Percentiles rank a stretch among this genome's conserved stretches.
Evolutionary conservation across 1,140 invertebrate species (phyloP).

Genomic region (Teleopsis dalmanni): DNA sequence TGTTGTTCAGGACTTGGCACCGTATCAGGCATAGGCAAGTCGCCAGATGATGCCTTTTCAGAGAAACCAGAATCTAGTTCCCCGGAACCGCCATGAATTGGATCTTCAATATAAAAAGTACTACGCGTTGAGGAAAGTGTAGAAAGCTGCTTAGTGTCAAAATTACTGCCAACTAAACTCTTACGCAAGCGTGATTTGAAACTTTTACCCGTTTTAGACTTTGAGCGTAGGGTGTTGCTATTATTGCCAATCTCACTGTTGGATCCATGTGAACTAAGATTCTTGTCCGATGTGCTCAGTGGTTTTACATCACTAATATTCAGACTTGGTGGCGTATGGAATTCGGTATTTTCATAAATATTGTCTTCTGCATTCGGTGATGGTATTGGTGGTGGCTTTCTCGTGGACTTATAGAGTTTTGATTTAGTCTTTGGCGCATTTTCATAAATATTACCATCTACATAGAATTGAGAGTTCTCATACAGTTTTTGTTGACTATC

Average conservation of each 20-base stretch:
- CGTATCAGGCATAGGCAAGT: conserved; percentile 6
- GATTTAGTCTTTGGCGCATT: conserved; percentile 8
- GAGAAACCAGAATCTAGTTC: conserved; percentile 52
- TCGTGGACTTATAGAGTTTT: conserved; percentile 4
- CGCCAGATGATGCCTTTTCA: conserved; percentile 28
- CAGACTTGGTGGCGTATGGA: conserved; percentile 8
- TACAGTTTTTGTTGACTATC: conserved; percentile 35
- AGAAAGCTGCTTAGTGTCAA: conserved; percentile 42
- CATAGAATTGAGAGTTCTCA: conserved; percentile 39
- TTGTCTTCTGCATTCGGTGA: conserved; percentile 10
- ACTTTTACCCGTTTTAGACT: conserved; percentile 47
- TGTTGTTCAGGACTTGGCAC: conserved; percentile 20
- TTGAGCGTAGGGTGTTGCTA: conserved; percentile 26
- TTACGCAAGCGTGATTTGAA: conserved; percentile 50
- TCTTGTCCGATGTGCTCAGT: conserved; percentile 18
- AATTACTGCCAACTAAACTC: conserved; percentile 43
- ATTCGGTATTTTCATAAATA: conserved; percentile 26
- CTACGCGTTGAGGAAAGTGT: conserved; percentile 47
- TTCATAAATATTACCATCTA: conserved; percentile 15
- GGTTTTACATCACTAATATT: conserved; percentile 4
- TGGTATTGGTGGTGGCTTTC: conserved; percentile 5
- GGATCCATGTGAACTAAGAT: conserved; percentile 3
- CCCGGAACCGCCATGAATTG: conserved; percentile 40
- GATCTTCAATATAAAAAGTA: conserved; percentile 58
- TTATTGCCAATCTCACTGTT: conserved; percentile 4